Conservation (phyloP, 2,888 invertebrate species). For the Margaritifera margaritifera region DNA sequence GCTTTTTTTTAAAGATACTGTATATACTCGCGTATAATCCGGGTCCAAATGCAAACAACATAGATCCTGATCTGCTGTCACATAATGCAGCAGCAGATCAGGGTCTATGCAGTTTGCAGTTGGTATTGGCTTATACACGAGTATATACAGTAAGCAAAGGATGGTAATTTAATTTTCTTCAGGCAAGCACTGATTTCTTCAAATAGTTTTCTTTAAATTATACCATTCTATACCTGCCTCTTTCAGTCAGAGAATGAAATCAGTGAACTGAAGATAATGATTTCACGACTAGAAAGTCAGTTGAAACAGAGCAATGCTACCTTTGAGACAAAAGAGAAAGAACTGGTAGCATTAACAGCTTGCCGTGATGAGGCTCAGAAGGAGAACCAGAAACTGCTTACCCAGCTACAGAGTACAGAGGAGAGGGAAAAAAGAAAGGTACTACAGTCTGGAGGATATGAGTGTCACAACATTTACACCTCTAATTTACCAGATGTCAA, state of each 20-base stretch:
- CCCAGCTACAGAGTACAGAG: slow-evolving; percentile 55
- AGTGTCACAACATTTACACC: too few relatives aligned
- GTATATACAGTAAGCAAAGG: too few relatives aligned
- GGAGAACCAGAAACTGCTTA: slow-evolving; percentile 53
- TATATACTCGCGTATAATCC: too few relatives aligned
- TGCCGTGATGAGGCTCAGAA: slow-evolving; percentile 60
- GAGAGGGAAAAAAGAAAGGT: slow-evolving; percentile 61
- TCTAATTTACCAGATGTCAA: too few relatives aligned
- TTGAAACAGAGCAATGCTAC: slow-evolving; percentile 43
- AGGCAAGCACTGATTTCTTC: background rate
- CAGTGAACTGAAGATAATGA: slow-evolving; percentile 54
- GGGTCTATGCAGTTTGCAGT: too few relatives aligned
- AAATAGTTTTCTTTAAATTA: background rate
- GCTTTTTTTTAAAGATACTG: too few relatives aligned
- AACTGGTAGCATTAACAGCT: slow-evolving; percentile 51
- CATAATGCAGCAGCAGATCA: too few relatives aligned
- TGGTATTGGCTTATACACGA: too few relatives aligned
- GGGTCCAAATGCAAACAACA: too few relatives aligned
- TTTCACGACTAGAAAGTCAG: slow-evolving; percentile 61
- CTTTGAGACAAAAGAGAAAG: slow-evolving; percentile 54
- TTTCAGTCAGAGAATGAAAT: slow-evolving; percentile 63
- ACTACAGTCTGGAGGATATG: too few relatives aligned
- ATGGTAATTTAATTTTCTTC: background rate
- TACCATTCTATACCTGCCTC: background rate
- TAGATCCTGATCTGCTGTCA: too few relatives aligned